phyloP scores from a whole-genome alignment of 2,797 vertebrate genomes.

The Psittacula echo region DNA sequence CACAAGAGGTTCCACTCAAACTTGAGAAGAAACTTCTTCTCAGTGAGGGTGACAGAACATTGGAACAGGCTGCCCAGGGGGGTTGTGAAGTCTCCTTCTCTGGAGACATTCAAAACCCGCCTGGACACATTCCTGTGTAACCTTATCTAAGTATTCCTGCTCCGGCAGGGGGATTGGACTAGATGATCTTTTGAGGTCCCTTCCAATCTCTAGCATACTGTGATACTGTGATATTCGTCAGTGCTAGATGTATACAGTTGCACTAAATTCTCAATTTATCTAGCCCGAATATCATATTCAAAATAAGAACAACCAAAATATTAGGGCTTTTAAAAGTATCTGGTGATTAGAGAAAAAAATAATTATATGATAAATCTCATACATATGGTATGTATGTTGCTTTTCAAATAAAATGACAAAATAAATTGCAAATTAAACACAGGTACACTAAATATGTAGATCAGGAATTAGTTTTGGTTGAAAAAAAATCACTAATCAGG shows the following conservation, averaged over 20 bases:
- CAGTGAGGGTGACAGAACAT: no score
- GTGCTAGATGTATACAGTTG: neutral
- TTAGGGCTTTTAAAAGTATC: neutral
- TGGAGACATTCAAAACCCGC: no score
- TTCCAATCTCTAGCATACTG: no score
- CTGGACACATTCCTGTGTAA: no score
- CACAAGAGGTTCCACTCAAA: no score
- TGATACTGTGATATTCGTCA: neutral
- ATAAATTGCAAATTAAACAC: neutral
- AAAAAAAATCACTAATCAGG: neutral
- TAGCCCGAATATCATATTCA: neutral
- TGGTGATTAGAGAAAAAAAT: neutral
- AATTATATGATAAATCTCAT: neutral
- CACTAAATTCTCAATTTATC: neutral
- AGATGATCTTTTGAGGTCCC: no score
- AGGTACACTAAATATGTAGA: neutral
- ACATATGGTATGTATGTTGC: neutral
- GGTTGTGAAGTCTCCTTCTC: no score
- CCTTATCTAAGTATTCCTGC: no score
- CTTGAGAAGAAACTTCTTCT: no score
- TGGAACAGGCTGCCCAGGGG: no score
- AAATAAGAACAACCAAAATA: neutral
- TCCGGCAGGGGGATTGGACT: no score
- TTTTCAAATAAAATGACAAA: neutral
- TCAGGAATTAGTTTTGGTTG: neutral